Percentiles rank a stretch among this genome's conserved stretches.
phyloP scores from a whole-genome alignment of 2,113 vertebrate species.

The Cygnus atratus region DNA sequence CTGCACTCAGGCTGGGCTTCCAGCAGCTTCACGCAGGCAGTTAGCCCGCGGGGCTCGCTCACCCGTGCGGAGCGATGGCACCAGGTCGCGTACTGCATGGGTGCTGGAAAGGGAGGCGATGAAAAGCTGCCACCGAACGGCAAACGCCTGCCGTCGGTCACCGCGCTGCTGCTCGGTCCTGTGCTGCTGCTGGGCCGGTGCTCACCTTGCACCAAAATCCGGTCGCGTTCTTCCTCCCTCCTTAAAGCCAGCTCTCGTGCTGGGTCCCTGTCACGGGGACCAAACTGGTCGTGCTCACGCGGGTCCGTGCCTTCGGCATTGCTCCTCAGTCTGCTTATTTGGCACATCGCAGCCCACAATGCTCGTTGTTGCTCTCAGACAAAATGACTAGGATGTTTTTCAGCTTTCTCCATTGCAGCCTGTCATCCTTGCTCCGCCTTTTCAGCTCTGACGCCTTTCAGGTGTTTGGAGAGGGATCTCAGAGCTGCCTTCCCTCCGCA shows the following conservation, averaged over 20 bases:
- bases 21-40: not conserved
- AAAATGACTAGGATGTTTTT: not conserved
- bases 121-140: not conserved
- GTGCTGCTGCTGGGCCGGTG: not conserved
- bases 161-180: not conserved
- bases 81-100: rapidly evolving
- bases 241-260: not conserved
- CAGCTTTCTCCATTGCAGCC: not conserved
- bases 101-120: not conserved
- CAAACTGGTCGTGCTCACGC: not conserved
- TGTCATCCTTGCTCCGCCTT: not conserved
- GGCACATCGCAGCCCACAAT: not conserved
- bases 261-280: not conserved
- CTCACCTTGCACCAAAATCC: not conserved
- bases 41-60: rapidly evolving
- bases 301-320: not conserved
- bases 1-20: not conserved
- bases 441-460: not conserved
- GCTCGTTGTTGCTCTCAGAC: not conserved
- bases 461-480: not conserved
- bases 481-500: not conserved
- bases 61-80: not conserved
- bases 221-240: not conserved
- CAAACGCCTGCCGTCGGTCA: rapidly evolving
- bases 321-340: not conserved